Evolutionary conservation across 2,888 invertebrate species (phyloP), one percentile per base, ranked within the genome.

Genomic region (Microctonus hyperodae): DNA sequence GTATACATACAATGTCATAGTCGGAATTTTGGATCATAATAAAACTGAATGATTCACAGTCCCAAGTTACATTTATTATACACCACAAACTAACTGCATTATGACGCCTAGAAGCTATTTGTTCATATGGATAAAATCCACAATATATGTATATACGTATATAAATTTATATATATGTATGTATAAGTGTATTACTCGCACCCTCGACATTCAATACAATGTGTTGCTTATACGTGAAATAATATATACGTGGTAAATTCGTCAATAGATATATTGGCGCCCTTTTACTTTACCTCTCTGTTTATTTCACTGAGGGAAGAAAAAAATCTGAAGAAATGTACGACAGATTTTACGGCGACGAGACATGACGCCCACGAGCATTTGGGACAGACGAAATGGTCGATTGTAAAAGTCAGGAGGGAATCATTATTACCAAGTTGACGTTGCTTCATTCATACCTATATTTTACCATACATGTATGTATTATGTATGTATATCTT

Each of bases 331-430:
- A 56, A 68, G 61, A 65, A 68, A 71, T 63, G 68, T 68, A 44
- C 44, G 68, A 64, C 65, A 55, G 66, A 64, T 69, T 69, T 71
- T 69, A 71, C 58, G 57, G 31, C 28, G 33, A 23, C 44, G 50
- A 58, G 57, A 57, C 50, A 55, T 75, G 67, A 73, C 74, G 69
- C 75, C 74, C 73, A 71, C 73, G 70, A 71, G 72, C 71, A 71
- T 70, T 48, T 59, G 62, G 16, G 37, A 31, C 57, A 23, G 44
- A 55, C 51, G 28, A 63, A 67, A 67, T 58, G 57, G 55, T 23
- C 59, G 59, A 64, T 64, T 67, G 67, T 64, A 67, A 67, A 64
- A 59, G 60, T 64, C 63, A 64, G 33, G 33, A 44, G 33, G 48
- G 63, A 44, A 53, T 51, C 63, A 55, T 64, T 58, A 64, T 57